phyloP scores from a whole-genome alignment of 2,113 vertebrate genomes.

The Coturnix japonica region DNA sequence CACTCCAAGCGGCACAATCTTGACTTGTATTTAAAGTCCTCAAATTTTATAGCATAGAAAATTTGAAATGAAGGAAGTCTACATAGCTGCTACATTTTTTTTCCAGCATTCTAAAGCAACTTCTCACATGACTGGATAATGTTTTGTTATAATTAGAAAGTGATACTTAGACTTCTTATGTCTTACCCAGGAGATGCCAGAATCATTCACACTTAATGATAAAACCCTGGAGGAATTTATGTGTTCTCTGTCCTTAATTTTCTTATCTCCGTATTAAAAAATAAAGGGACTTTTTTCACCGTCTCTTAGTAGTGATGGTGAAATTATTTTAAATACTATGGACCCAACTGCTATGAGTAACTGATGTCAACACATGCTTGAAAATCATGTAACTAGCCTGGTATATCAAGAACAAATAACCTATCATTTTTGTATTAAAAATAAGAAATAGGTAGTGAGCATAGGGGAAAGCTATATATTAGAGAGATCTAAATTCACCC shows the following conservation, averaged over 20 bases:
- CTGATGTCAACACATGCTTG: neutral
- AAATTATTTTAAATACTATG: neutral
- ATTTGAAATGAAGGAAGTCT: neutral
- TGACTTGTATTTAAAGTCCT: neutral
- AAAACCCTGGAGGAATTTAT: neutral
- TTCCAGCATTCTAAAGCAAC: neutral
- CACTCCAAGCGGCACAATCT: neutral
- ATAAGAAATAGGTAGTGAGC: neutral
- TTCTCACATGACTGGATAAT: neutral
- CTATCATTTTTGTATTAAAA: slow-evolving; percentile 53
- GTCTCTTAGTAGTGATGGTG: neutral
- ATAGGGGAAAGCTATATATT: neutral
- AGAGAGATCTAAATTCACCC: neutral
- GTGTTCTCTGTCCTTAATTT: neutral
- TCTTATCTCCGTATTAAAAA: neutral
- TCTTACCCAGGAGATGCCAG: neutral
- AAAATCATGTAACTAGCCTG: neutral
- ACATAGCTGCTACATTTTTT: neutral
- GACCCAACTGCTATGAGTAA: neutral
- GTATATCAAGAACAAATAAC: neutral
- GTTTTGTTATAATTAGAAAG: neutral
- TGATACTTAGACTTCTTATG: neutral
- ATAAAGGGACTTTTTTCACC: neutral
- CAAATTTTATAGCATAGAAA: neutral
- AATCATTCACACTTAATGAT: neutral